Base-by-base conservation (phyloP, 2,113 vertebrate species). In the Sitta europaea region DNA sequence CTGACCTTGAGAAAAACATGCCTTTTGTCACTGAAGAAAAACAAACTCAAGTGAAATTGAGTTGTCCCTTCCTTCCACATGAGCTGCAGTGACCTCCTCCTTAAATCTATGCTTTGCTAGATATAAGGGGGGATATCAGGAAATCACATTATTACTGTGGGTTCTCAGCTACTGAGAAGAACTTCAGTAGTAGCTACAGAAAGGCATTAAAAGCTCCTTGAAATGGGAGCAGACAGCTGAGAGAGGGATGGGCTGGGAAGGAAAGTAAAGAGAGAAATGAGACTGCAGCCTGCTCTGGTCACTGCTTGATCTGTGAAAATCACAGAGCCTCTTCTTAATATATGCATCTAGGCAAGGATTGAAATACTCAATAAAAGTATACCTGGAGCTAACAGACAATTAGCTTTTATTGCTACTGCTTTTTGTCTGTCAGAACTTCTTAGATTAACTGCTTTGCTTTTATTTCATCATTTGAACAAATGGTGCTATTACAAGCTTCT, bases 371-470 rank as follows among this genome's bases (percentile, higher is more conserved):
- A 71, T 93, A 94, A 94, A 96, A 97, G 81, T 94, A 95, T 65
- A 96, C 93, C 94, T 96, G 86, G 53, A 96, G 86, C 92, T 95
- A 96, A 86, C 91, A 96, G 94, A 95, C 94, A 96, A 92, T 95
- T 96, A 96, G 95, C 74, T 96, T 97, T 97, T 96, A 95, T 90
- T 95, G 94, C 75, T 74, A 63, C 72, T 90, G 79, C 85, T 88
- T 96, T 96, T 94, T 94, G 72, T 93, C 92, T 95, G 92, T 93
- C 93, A 93, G 78, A 94, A 68, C 45, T 92, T 66, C 86, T 86
- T 78, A 90, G 82, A 94, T 95, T 93, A 93, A 97, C 85, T 67
- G 63, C 78, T 92, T 94, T 86, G 65, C 71, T 94, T 96, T 95
- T 88, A 93, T 88, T 93, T 87, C 72, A 67, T 51, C 71, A 81